Evolutionary conservation across 2,797 vertebrate species (phyloP), one percentile per base, ranked within the genome.

Genomic region (Yasuhikotakia modesta): DNA sequence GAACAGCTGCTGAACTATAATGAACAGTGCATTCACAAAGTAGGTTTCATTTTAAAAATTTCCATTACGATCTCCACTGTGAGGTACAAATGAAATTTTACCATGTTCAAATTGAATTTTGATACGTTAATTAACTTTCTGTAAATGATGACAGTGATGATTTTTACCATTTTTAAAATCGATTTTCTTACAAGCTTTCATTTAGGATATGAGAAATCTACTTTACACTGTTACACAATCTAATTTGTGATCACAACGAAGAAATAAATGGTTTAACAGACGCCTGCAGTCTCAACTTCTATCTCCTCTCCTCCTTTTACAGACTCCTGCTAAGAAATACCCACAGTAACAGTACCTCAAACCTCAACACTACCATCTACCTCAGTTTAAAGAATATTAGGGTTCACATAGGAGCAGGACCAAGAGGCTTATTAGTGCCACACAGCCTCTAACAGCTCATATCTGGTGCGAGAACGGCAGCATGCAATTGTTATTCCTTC

Each of bases 351-450:
- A 70, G 2, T 27, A 27, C 27, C 27, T 27, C 27, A 27, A 2
- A 27, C 27, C 27, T 27, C 27, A 27, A 27, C 27, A 27, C 27
- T 27, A 27, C 27, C 48, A 12, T 50, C 24, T 76, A 71, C 60
- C 73, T 71, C 57, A n/a, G 46, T 70, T 30, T 69, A 48, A 70
- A 69, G 53, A 75, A 52, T 50, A 57, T 66, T 50, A 70, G 64
- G 72, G 67, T 39, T 68, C 73, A 71, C 79, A 76, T 48, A 60
- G 16, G 30, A 67, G 68, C 67, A 61, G 16, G 73, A 76, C 79
- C 73, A 71, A 77, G 60, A 66, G 68, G 68, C 68, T 77, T 81
- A 81, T 17, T 53, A 71, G 32, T 24, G 71, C 35, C 73, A 81
- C 67, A 76, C 76, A 71, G 60, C 73, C 21, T 21, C 43, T 35